Evolutionary conservation across 2,113 vertebrate genomes (phyloP).

Genomic region (Apus apus): DNA sequence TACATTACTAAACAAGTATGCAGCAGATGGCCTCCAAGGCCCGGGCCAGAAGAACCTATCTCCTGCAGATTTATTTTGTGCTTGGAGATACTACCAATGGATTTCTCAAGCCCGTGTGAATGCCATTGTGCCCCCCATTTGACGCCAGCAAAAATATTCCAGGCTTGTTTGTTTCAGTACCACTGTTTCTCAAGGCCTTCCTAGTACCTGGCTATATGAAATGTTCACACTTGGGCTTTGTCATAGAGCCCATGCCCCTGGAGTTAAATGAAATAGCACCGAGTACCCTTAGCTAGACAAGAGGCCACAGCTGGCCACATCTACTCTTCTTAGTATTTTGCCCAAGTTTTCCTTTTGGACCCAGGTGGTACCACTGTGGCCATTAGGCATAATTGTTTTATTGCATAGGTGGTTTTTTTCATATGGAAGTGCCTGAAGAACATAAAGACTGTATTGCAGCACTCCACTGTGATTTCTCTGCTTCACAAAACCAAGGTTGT

Average conservation of each 20-base stretch:
- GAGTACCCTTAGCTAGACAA: not conserved
- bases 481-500: not conserved
- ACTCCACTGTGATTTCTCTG: not conserved
- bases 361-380: not conserved
- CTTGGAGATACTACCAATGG: constrained; percentile 57
- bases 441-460: not conserved
- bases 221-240: not conserved
- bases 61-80: constrained; percentile 59
- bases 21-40: constrained; percentile 24
- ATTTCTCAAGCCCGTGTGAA: not conserved
- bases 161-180: constrained; percentile 43
- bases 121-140: not conserved
- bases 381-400: not conserved
- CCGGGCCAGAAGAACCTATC: constrained; percentile 56
- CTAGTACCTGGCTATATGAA: constrained; percentile 12
- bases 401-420: not conserved
- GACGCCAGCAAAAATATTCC: constrained; percentile 61
- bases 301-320: not conserved
- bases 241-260: not conserved
- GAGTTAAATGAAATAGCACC: not conserved
- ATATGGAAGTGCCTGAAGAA: not conserved
- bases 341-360: not conserved
- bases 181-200: constrained; percentile 23
- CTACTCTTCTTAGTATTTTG: not conserved
- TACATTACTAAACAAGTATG: constrained; percentile 59